Percentiles rank a stretch among this genome's conserved stretches.
Conservation (phyloP, 2,888 invertebrate genomes). For the Limenitis camilla region DNA sequence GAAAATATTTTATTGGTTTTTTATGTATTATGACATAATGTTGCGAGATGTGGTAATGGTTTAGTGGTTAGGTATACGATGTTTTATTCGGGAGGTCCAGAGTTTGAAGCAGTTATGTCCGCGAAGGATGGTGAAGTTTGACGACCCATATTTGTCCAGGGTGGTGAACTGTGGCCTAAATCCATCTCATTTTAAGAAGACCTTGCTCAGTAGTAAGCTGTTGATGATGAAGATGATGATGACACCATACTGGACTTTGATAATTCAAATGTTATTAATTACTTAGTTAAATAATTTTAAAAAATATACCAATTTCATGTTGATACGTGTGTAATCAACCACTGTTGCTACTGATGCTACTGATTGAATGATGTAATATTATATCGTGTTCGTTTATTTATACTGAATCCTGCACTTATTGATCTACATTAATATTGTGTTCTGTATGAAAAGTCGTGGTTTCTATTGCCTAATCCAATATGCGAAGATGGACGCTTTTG, state of each 20-base stretch:
- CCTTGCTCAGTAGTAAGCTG: too few species aligned
- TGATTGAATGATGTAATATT: conserved; percentile 52
- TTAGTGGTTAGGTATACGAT: too few species aligned
- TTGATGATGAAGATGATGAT: too few species aligned
- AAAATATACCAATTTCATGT: conserved; percentile 55
- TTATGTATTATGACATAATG: background rate
- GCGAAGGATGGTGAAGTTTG: too few species aligned
- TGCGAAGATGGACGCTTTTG: conserved; percentile 50
- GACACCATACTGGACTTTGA: background rate
- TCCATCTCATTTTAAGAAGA: too few species aligned
- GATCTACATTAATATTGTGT: conserved; percentile 51
- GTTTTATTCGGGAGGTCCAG: too few species aligned
- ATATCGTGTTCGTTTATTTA: conserved; percentile 54
- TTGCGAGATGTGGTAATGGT: too few species aligned
- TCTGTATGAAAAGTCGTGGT: conserved; percentile 44
- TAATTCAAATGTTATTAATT: background rate
- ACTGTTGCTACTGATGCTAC: conserved; percentile 29
- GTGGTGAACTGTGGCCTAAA: too few species aligned
- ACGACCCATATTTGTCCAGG: too few species aligned
- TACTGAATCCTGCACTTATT: conserved; percentile 45
- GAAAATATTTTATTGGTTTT: background rate
- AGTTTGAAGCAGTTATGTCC: too few species aligned
- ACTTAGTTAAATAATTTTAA: background rate
- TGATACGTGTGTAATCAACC: conserved; percentile 33
- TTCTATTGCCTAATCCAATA: conserved; percentile 55